Conservation (phyloP, 2,113 vertebrate genomes). For the Carlito syrichta region DNA sequence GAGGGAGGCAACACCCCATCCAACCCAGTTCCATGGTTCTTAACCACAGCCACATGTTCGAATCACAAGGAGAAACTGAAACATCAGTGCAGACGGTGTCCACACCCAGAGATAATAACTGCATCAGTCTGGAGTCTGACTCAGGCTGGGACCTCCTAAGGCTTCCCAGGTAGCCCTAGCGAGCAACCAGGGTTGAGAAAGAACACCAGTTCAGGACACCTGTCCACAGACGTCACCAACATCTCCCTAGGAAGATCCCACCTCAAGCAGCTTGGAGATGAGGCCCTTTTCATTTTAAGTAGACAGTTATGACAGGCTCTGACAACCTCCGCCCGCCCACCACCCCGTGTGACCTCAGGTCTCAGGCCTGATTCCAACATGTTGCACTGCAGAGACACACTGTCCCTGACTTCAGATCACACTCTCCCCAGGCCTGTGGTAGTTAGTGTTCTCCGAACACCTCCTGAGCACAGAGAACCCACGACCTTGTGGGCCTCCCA, state of each 20-base stretch:
- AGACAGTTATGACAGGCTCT: neutral
- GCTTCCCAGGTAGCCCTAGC: neutral
- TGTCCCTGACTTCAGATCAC: neutral
- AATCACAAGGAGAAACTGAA: neutral
- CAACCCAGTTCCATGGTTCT: neutral
- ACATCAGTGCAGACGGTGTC: neutral
- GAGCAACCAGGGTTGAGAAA: neutral
- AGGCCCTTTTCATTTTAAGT: neutral
- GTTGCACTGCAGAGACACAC: neutral
- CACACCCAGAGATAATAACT: neutral
- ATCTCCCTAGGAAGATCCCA: neutral
- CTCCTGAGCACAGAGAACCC: rapidly evolving
- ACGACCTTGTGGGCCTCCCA: neutral
- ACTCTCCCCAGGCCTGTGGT: neutral
- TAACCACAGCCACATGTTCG: neutral
- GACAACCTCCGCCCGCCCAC: too few relatives aligned
- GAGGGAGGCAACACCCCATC: neutral
- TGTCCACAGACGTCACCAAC: rapidly evolving
- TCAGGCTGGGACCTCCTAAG: neutral
- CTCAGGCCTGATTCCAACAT: neutral
- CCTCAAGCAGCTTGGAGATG: neutral
- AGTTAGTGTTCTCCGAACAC: neutral
- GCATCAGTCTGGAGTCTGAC: neutral
- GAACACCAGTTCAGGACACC: neutral
- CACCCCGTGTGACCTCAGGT: neutral